Percentiles rank a stretch among this genome's conserved stretches.
Evolutionary conservation across 2,113 vertebrate genomes (phyloP).

Genomic region (Aegotheles bennettii): DNA sequence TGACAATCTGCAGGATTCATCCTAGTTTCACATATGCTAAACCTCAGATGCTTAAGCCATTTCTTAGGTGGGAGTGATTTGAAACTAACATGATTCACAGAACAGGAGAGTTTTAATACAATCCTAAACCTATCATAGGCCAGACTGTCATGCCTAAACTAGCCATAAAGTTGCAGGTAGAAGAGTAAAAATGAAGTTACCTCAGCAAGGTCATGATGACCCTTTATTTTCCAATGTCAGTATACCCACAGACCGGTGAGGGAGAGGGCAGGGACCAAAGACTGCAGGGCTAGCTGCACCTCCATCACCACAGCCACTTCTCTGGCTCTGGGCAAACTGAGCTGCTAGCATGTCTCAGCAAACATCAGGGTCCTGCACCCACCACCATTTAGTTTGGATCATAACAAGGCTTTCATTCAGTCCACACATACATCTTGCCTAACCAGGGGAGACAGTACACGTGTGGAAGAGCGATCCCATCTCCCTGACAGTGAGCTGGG

Average conservation of each 20-base stretch:
- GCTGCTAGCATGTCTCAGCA: background rate
- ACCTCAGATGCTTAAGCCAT: background rate
- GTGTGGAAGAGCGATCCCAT: accelerated
- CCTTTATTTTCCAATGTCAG: background rate
- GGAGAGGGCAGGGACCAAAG: accelerated
- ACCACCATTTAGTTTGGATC: accelerated
- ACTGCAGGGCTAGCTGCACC: background rate
- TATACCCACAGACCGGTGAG: background rate
- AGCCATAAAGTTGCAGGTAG: background rate
- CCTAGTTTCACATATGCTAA: background rate
- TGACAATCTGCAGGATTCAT: conserved; percentile 20
- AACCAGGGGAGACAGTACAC: accelerated
- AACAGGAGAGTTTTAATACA: background rate
- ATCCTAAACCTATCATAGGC: background rate
- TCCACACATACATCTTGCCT: accelerated
- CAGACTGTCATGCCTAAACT: background rate
- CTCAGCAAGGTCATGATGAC: accelerated
- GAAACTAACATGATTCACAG: background rate
- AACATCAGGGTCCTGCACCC: background rate
- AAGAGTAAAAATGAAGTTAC: background rate
- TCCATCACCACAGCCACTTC: background rate
- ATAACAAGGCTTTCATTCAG: too few relatives aligned
- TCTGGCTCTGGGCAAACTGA: background rate
- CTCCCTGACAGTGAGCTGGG: background rate
- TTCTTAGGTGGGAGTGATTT: background rate